Base-by-base conservation (phyloP, 1,140 invertebrate species). In the Drosophila aff. region DNA sequence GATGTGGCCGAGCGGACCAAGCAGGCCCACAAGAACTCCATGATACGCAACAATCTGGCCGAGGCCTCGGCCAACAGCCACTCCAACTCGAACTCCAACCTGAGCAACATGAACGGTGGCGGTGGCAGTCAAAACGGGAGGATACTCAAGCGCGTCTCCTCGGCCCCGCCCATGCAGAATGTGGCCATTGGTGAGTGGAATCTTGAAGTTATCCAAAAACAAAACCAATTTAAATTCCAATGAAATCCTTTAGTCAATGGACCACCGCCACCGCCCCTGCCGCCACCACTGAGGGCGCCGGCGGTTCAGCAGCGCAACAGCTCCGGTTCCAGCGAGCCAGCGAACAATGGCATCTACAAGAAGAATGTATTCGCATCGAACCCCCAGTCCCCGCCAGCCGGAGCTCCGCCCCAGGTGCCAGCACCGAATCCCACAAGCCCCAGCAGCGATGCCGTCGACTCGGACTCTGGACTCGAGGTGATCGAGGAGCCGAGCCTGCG, bases 231-330 rank as follows among this genome's bases (percentile, higher is more conserved):
- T 21, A 21, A 44, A 44, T 5, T 13, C 16, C 8, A 18, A 2
- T 21, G 13, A 0, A n/a, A 31, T n/a, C 57, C 7, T n/a, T 8
- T n/a, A 92, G 92, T 71, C 0, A 91, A 79, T 67, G 92, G 95
- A 0, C 94, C 95, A 9, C 95, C 95, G 3, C 95, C 95, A 2
- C 95, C 95, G 0, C 95, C 95, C 0, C 94, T 96, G 36, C 95
- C 95, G 4, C 94, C 94, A 1, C 94, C 94, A 4, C 79, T 94
- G 33, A 91, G 93, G 75, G 92, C 93, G 71, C 84, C 93, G 74
- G 73, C 81, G 28, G 69, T 67, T 47, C 89, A 76, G 46, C 89
- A 81, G 1, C 73, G 81, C 59, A 84, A 79, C 41, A 90, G 83
- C 46, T 52, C 77, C 16, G 66, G n/a, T 38, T 49, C 55, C 8